phyloP scores from a whole-genome alignment of 2,888 invertebrate species.

The Dynastes tityus region DNA sequence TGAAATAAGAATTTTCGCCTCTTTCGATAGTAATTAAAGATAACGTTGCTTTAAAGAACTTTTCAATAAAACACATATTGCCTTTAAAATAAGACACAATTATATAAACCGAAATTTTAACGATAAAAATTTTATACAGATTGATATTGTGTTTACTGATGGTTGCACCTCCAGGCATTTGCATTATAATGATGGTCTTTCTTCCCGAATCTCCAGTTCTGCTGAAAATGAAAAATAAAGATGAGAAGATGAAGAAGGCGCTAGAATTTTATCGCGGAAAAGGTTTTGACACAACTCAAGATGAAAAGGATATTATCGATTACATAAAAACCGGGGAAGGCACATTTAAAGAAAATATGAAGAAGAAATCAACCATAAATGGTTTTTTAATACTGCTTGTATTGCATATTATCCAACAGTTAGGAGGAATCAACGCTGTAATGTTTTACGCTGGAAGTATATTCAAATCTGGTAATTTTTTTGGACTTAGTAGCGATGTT shows the following conservation, averaged over 20 bases:
- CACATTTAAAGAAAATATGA: conserved; percentile 53
- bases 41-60: too few relatives aligned
- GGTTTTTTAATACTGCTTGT: conserved; percentile 65
- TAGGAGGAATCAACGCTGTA: conserved; percentile 85
- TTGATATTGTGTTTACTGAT: conserved; percentile 26
- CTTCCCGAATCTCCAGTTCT: conserved; percentile 84
- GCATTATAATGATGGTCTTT: conserved; percentile 77
- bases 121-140: conserved; percentile 4
- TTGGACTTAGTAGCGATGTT: conserved; percentile 74
- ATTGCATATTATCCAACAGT: conserved; percentile 80
- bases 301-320: conserved; percentile 78
- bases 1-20: too few relatives aligned
- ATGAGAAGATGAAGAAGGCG: conserved; percentile 74
- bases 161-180: conserved; percentile 65
- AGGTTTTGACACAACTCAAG: conserved; percentile 76
- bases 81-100: too few relatives aligned
- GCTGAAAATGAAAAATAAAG: conserved; percentile 73
- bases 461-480: conserved; percentile 78
- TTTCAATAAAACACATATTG: too few relatives aligned
- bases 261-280: conserved; percentile 82
- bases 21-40: too few relatives aligned
- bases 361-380: conserved; percentile 63
- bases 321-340: conserved; percentile 56
- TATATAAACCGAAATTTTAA: neutral
- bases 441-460: conserved; percentile 84